Evolutionary conservation across 2,797 vertebrate genomes (phyloP).

Genomic region (Falco biarmicus): DNA sequence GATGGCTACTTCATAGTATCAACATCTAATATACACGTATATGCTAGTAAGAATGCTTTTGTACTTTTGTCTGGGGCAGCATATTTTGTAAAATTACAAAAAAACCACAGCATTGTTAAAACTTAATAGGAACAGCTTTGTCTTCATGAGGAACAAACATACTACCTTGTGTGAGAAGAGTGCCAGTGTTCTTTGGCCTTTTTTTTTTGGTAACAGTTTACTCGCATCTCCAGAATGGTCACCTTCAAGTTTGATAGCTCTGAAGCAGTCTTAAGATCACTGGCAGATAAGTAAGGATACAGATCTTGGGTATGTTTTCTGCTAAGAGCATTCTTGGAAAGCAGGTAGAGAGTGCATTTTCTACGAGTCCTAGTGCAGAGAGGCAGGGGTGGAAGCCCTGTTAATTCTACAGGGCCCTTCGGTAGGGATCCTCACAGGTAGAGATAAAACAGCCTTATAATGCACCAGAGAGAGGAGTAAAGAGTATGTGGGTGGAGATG

Average conservation of each 20-base stretch:
- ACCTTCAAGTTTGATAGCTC: neutral
- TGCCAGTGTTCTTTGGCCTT: neutral
- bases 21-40: neutral
- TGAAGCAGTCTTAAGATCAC: neutral
- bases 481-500: neutral
- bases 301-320: neutral
- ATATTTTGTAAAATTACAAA: neutral
- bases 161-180: neutral
- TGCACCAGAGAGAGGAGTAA: neutral
- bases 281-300: neutral
- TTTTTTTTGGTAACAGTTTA: neutral
- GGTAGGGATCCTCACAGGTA: neutral
- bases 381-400: neutral
- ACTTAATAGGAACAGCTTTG: neutral
- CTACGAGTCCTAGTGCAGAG: neutral
- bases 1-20: neutral
- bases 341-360: neutral
- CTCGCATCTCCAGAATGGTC: neutral
- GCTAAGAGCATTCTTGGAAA: neutral
- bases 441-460: neutral
- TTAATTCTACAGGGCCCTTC: neutral
- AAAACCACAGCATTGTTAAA: neutral
- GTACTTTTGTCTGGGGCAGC: neutral
- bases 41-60: neutral
- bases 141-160: neutral